Base-by-base conservation (phyloP, 2,888 invertebrate species). In the Deilephila porcellus region DNA sequence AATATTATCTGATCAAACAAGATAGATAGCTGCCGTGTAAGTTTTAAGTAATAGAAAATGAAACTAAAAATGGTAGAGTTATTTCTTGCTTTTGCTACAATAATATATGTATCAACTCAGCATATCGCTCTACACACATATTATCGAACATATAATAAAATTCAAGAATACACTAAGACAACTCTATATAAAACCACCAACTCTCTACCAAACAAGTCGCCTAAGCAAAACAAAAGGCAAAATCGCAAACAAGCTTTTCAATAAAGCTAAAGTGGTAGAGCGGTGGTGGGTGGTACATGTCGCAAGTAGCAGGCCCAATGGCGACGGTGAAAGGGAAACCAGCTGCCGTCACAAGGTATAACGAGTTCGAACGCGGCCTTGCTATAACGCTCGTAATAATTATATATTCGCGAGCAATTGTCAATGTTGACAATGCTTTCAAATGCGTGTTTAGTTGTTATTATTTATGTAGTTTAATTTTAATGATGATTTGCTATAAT, bases 251-350 rank as follows among this genome's bases (percentile, higher is more conserved):
- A 73, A 76, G 75, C 75, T 74, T 77, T 76, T 77, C 78, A 81
- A 84, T 84, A 86, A 82, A 85, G 80, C 79, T 79, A 81, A 73
- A 60, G 84, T 87, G 56, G 53, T 79, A 85, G 84, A 82, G 83
- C 79, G 75, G 71, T 76, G 79, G 77, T 76, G 79, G 77, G 80
- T 83, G 81, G 83, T 82, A 83, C 81, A 80, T 71, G 76, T 83
- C 81, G 78, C 80, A 80, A 78, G 80, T 79, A 80, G 79, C 76
- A 25, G 78, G 84, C 83, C 90, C 91, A 90, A 90, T 90, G 80
- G 84, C 83, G 72, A 75, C 79, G 86, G 93, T 93, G 93, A 93
- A 93, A 93, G 93, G 93, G 89, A 91, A 89, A 84, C 84, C 76
- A 75, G 71, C 90, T 87, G 86, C 20, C 93, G 92, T 93, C 93